A percentile compares a stretch with the other conserved stretches of the same genome.
Conservation (phyloP, 2,888 invertebrate species). For the Pristionchus japonicus region DNA sequence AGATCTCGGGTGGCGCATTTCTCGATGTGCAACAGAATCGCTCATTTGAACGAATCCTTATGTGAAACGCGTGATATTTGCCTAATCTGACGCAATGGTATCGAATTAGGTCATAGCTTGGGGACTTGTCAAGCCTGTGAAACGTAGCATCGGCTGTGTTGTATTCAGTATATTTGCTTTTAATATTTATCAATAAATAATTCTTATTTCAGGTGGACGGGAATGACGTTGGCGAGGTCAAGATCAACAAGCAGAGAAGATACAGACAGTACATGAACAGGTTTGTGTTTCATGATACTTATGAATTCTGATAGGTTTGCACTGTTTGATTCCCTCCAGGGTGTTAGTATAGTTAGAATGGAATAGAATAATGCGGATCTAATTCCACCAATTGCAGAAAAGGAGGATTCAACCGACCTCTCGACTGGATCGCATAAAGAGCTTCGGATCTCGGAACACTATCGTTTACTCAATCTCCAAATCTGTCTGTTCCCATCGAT, state of each 20-base stretch:
- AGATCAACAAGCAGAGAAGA: constrained; percentile 94
- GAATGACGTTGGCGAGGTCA: constrained; percentile 93
- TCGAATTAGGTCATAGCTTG: too few species aligned
- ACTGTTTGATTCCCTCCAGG: too few species aligned
- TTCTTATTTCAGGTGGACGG: constrained; percentile 82
- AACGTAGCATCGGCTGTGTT: too few species aligned
- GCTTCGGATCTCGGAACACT: not conserved
- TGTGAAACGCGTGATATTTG: too few species aligned
- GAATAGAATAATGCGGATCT: not conserved
- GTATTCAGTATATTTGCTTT: too few species aligned
- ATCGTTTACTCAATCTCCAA: not conserved
- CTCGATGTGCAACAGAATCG: too few species aligned
- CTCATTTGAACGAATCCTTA: too few species aligned
- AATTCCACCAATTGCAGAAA: constrained; percentile 77
- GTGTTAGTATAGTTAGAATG: too few species aligned
- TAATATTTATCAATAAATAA: too few species aligned
- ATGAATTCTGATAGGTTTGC: not conserved
- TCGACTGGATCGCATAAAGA: constrained; percentile 81
- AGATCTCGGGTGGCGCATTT: too few species aligned
- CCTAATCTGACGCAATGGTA: too few species aligned
- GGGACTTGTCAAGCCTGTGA: too few species aligned
- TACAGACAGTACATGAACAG: constrained; percentile 99
- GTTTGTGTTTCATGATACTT: not conserved
- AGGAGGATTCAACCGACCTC: constrained; percentile 97
- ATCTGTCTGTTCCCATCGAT: not conserved